Evolutionary conservation across 2,797 vertebrate species (phyloP).

Genomic region (Astyanax mexicanus): DNA sequence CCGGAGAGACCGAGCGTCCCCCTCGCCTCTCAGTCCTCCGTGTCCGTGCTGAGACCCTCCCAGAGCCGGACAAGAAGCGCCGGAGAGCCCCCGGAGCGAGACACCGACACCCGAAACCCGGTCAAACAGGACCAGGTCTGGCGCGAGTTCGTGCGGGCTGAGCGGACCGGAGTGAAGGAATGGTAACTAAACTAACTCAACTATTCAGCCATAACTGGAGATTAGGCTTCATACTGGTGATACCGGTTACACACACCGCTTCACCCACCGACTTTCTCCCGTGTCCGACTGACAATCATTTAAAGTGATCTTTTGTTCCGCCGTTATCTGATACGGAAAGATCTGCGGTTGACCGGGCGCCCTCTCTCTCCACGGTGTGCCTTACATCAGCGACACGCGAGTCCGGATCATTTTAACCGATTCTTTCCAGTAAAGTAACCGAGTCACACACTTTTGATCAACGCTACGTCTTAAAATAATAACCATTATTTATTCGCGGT

Average conservation of each 20-base stretch:
- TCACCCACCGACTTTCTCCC: constrained; percentile 39
- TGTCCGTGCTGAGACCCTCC: constrained; percentile 39
- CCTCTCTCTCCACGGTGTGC: constrained; percentile 53
- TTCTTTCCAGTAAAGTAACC: no score
- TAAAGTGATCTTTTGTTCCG: constrained; percentile 50
- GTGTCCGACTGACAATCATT: constrained; percentile 32
- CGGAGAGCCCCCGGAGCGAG: not conserved
- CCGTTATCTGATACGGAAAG: constrained; percentile 53
- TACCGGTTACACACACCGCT: not conserved
- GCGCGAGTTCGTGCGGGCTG: constrained; percentile 76
- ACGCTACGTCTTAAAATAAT: not conserved
- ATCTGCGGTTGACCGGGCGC: constrained; percentile 49
- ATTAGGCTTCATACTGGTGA: not conserved
- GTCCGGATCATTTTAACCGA: not conserved
- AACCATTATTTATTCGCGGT: not conserved
- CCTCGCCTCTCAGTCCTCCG: constrained; percentile 56
- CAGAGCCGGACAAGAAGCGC: constrained; percentile 33
- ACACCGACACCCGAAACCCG: constrained; percentile 59
- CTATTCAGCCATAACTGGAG: not conserved
- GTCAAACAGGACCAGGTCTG: constrained; percentile 79
- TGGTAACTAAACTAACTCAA: constrained; percentile 70
- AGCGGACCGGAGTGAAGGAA: constrained; percentile 69
- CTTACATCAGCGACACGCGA: constrained; percentile 33
- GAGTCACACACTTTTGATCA: no score
- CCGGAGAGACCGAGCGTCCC: constrained; percentile 58